These are phyloP conservation scores for Muscicapa striata DNA, from an alignment of 2,797 vertebrate species.

Conservation along the genomic window DNA sequence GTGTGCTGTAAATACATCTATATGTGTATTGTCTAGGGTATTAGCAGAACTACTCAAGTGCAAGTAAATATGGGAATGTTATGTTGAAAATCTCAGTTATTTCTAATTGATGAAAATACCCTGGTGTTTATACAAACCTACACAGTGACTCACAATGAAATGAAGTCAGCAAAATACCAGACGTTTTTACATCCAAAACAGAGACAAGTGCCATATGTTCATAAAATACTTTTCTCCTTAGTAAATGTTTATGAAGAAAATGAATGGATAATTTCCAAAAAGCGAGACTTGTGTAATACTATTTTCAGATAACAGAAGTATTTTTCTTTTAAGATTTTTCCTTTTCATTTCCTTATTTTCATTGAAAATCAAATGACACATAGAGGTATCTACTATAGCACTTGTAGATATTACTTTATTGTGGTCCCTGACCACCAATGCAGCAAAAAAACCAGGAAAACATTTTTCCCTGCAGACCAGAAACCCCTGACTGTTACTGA, in stretches of 20 bases:
- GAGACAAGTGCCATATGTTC: slow-evolving; percentile 82
- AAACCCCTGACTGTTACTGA: neutral
- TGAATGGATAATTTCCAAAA: slow-evolving; percentile 68
- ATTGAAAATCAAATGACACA: neutral
- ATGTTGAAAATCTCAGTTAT: slow-evolving; percentile 77
- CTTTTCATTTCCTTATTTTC: slow-evolving; percentile 24
- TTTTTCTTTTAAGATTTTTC: slow-evolving; percentile 34
- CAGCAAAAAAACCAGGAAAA: neutral
- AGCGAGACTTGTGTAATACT: slow-evolving; percentile 63
- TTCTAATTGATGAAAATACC: slow-evolving; percentile 81
- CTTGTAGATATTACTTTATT: neutral
- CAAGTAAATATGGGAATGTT: slow-evolving; percentile 62
- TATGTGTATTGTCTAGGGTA: neutral
- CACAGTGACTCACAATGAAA: slow-evolving; percentile 80
- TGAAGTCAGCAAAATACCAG: slow-evolving; percentile 82
- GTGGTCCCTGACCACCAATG: neutral
- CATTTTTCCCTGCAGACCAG: neutral
- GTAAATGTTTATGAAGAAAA: slow-evolving; percentile 78
- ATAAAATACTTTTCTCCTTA: slow-evolving; percentile 82
- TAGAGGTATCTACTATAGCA: neutral
- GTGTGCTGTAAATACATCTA: neutral
- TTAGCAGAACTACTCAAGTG: slow-evolving; percentile 25
- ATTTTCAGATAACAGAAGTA: slow-evolving; percentile 62
- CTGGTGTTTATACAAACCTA: slow-evolving; percentile 79
- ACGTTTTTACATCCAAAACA: slow-evolving; percentile 81